These are phyloP conservation scores for Chelonia mydas DNA, from an alignment of 2,797 vertebrate species.

Conservation along the genomic window DNA sequence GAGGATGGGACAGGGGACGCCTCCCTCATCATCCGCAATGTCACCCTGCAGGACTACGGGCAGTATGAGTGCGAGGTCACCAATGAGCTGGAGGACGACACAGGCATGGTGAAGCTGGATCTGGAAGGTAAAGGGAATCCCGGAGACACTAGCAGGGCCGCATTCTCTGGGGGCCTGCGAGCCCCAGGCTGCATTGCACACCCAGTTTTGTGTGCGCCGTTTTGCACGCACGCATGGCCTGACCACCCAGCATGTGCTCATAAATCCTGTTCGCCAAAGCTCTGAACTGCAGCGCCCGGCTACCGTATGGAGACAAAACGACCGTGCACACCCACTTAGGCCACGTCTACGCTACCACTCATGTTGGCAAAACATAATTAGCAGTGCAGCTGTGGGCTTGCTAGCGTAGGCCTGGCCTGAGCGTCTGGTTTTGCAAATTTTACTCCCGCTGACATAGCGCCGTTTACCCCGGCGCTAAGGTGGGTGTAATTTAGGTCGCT, in stretches of 20 bases:
- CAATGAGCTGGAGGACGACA: conserved; percentile 94
- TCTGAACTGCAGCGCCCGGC: too few relatives aligned
- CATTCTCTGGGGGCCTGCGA: background rate
- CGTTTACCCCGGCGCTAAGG: too few relatives aligned
- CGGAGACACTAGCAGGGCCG: background rate
- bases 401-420: too few relatives aligned
- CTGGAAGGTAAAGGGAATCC: conserved; percentile 86
- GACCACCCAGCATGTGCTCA: background rate
- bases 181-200: background rate
- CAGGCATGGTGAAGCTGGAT: conserved; percentile 94
- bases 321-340: too few relatives aligned
- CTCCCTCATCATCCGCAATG: conserved; percentile 92
- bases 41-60: conserved; percentile 95
- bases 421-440: background rate
- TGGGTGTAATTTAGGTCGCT: too few relatives aligned
- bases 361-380: too few relatives aligned
- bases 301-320: too few relatives aligned
- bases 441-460: too few relatives aligned
- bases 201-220: background rate
- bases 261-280: too few relatives aligned
- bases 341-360: too few relatives aligned
- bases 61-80: conserved; percentile 97
- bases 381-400: too few relatives aligned
- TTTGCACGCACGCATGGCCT: background rate
- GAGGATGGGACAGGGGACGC: conserved; percentile 88